These are phyloP conservation scores for Nasua narica DNA, from an alignment of 2,797 vertebrate genomes.

Conservation along the genomic window DNA sequence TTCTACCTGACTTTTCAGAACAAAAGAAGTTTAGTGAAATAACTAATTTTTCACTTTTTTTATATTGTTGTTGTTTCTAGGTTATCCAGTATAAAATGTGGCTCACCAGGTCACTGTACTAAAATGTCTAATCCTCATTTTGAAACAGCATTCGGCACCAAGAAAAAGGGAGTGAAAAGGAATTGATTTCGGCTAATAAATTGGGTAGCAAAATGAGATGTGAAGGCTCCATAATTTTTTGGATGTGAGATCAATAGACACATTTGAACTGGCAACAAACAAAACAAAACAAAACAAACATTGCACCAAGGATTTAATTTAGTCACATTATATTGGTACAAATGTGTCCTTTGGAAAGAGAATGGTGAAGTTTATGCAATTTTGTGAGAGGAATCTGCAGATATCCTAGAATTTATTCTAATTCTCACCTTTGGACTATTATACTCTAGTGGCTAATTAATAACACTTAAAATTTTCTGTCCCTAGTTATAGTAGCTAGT, in stretches of 20 bases:
- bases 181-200: background rate
- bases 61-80: background rate
- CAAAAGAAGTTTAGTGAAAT: background rate
- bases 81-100: background rate
- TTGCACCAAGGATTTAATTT: background rate
- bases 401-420: background rate
- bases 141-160: background rate
- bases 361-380: background rate
- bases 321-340: background rate
- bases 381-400: background rate
- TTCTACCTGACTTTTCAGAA: background rate
- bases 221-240: background rate
- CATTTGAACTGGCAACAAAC: background rate
- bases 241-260: background rate
- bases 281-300: background rate
- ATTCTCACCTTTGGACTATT: conserved; percentile 39
- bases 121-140: background rate
- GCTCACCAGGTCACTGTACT: background rate
- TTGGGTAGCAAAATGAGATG: background rate
- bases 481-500: background rate
- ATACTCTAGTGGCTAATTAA: conserved; percentile 56
- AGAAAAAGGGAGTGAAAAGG: background rate
- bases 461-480: conserved; percentile 50
- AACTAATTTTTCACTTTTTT: background rate
- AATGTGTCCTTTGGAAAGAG: background rate